Evolutionary conservation across 2,888 invertebrate species (phyloP), one percentile per base, ranked within the genome.

Genomic region (Meta bourneti): DNA sequence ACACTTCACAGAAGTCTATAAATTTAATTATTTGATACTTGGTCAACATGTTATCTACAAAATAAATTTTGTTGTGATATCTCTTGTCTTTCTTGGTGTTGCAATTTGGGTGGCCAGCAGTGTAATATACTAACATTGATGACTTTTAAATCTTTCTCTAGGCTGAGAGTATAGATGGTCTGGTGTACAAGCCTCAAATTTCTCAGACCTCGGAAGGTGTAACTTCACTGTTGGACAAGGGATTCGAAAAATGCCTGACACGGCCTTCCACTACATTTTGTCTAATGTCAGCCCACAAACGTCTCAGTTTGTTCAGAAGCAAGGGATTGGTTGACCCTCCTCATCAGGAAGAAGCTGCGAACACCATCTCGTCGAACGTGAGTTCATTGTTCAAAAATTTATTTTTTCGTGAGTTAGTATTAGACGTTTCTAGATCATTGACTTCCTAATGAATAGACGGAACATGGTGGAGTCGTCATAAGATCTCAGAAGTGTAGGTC

Each of bases 221-320:
- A 6, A 52, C 1, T 16, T 52, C 52, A 7, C 16, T 79, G 51
- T 71, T 87, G 34, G 79, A 54, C 79, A 19, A 51, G 7, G 71
- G 52, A 7, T 54, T 77, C n/a, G 34, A 49, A 5, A 69, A 71
- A 16, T 89, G 89, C 54, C 79, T 89, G 5, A 89, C 72, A 6
- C 54, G 61, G 0, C 83, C 84, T 7, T 61, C 82, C 7, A 89
- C 83, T 13, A 20, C 84, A 6, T 89, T 89, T 54, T 89, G 89
- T 54, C 20, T 84, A 70, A 48, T 19, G 16, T 7, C 20, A 1
- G 70, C 13, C 20, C 51, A 86, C 8, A n/a, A 49, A 71, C 49
- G 11, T 16, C 16, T 48, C 11, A 9, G 7, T 34, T 34, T 34
- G 34, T 4, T 34, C 34, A 34, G 34, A 34, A 6, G 8, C 7